These are phyloP conservation scores for Platalea minor DNA, from an alignment of 2,797 vertebrate genomes.

Conservation along the genomic window DNA sequence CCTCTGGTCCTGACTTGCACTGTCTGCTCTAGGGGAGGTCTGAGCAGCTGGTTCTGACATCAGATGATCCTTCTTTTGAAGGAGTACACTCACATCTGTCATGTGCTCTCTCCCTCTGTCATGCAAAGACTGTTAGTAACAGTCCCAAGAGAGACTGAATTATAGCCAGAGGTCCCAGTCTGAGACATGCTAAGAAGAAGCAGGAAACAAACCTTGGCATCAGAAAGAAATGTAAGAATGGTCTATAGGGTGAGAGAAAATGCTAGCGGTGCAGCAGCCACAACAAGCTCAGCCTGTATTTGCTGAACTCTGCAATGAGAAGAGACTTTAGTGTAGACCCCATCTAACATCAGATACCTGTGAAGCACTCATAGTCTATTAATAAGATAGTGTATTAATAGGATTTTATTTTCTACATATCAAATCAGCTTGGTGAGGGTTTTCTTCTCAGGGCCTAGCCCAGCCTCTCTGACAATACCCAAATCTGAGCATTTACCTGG, in stretches of 20 bases:
- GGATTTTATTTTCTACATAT: not conserved
- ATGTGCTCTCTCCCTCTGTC: not conserved
- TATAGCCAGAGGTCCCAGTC: not conserved
- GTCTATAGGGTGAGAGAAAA: not conserved
- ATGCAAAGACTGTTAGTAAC: not conserved
- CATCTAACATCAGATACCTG: not conserved
- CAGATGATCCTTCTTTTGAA: not conserved
- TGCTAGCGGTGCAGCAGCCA: not conserved
- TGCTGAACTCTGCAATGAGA: not conserved
- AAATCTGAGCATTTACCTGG: not conserved
- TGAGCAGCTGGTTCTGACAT: not conserved
- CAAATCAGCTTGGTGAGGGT: not conserved
- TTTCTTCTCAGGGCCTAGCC: not conserved
- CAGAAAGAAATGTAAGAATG: not conserved
- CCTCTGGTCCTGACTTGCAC: not conserved
- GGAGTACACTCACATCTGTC: not conserved
- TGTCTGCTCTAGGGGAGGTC: not conserved
- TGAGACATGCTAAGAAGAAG: not conserved
- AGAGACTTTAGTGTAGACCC: not conserved
- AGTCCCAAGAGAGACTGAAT: not conserved
- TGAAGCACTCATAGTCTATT: not conserved
- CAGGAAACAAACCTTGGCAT: not conserved
- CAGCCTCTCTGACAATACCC: not conserved
- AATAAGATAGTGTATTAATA: not conserved
- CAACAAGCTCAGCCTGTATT: not conserved